Conservation (phyloP, 2,888 invertebrate genomes). For the Leptopilina syphax region DNA sequence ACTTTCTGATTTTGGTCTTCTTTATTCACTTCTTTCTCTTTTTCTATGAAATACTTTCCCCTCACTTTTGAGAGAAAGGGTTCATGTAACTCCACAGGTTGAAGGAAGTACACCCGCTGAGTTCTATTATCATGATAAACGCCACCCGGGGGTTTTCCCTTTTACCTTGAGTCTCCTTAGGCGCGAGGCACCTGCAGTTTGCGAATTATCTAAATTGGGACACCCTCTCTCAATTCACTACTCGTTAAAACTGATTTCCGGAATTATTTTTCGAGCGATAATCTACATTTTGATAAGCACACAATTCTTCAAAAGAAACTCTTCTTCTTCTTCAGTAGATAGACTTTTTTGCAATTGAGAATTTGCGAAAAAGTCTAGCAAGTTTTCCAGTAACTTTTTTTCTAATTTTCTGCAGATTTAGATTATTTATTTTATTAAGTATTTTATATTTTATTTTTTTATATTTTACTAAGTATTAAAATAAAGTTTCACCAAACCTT, state of each 20-base stretch:
- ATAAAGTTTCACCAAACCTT: too few species aligned
- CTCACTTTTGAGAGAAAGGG: not conserved
- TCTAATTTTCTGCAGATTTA: too few species aligned
- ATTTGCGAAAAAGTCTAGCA: too few species aligned
- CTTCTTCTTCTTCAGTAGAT: too few species aligned
- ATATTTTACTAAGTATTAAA: too few species aligned
- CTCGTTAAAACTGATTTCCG: not conserved
- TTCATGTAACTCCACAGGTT: conserved; percentile 21
- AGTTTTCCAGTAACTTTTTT: too few species aligned
- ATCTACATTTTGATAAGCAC: not conserved
- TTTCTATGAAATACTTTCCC: not conserved
- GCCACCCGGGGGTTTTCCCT: conserved; percentile 54
- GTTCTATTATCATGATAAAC: conserved; percentile 49
- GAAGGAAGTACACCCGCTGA: conserved; percentile 52
- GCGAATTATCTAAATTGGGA: conserved; percentile 63
- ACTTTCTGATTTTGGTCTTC: not conserved
- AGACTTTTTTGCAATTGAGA: too few species aligned
- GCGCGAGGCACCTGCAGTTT: conserved; percentile 54
- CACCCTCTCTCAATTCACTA: conserved; percentile 43
- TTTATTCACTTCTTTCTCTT: too few species aligned
- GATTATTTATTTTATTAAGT: too few species aligned
- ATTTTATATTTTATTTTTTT: too few species aligned
- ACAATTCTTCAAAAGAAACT: not conserved
- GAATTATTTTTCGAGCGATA: conserved; percentile 22
- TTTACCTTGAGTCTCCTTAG: conserved; percentile 46